Evolutionary conservation across 2,113 vertebrate species (phyloP), one percentile per base, ranked within the genome.

Genomic region (Actenoides lindsayi): DNA sequence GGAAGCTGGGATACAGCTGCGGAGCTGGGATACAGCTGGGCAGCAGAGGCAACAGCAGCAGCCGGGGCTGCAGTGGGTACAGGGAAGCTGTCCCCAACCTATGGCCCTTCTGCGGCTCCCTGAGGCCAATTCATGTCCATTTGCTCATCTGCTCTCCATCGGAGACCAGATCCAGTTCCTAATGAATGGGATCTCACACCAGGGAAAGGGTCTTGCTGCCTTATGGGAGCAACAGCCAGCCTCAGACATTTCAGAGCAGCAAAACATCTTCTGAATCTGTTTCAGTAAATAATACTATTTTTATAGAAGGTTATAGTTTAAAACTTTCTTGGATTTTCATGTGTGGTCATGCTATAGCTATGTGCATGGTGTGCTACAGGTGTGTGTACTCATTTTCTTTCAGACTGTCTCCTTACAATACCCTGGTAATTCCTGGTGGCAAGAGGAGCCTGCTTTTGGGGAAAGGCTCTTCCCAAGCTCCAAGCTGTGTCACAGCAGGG

Each of bases 191-290:
- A 11, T 46, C 7, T 31, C 35, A 31, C 8, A 46, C 5, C 17
- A 57, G 37, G n/a, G 39, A n/a, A 54, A 19, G 37, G 42, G 7
- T 75, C 13, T 48, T 9, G 1, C n/a, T 75, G 65, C n/a, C 33
- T 83, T 11, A 19, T 0, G 6, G 62, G 57, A 8, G 11, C 8
- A n/a, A 64, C 27, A n/a, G 12, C 20, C 1, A 0, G 27, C 18
- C 53, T 71, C 63, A 33, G 65, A 70, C 44, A 8, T 4, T 42
- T 42, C 51, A 71, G 35, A 33, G 39, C 35, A 74, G 54, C 16
- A 83, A 65, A 81, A 41, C 8, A 3, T 11, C 33, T 54, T 37
- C 73, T 48, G 31, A 81, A 44, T 16, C n/a, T 10, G 48, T 54
- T 75, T 67, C 39, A 54, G 21, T 10, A 75, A 74, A 39, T n/a